Evolutionary conservation across 2,888 invertebrate species (phyloP).

Genomic region (Leptopterna dolabrata): DNA sequence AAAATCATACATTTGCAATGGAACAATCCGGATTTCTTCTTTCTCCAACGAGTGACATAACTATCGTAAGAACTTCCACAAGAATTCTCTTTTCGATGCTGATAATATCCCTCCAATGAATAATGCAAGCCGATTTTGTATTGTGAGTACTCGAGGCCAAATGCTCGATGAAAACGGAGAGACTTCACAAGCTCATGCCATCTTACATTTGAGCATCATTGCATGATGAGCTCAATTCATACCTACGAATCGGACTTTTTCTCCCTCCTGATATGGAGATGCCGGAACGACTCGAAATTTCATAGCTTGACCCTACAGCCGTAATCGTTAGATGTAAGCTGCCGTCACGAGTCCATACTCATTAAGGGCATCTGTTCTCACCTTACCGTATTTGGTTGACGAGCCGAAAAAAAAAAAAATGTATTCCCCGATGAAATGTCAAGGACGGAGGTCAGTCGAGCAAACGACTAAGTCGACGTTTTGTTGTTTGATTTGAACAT

Average conservation of each 20-base stretch:
- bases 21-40: no score
- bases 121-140: no score
- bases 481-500: no score
- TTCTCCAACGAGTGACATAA: no score
- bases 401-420: neutral
- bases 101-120: no score
- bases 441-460: neutral
- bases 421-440: neutral
- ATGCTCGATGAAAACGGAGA: no score
- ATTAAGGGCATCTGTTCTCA: neutral
- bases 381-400: neutral
- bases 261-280: neutral
- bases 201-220: neutral
- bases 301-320: neutral
- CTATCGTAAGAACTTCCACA: no score
- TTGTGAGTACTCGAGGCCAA: no score
- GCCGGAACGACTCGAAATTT: neutral
- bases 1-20: no score
- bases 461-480: neutral
- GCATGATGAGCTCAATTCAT: neutral
- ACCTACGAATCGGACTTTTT: no score
- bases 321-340: neutral
- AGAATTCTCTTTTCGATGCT: no score
- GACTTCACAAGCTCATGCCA: no score
- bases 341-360: neutral